These are phyloP conservation scores for Malurus melanocephalus DNA, from an alignment of 2,113 vertebrate species.

Conservation along the genomic window DNA sequence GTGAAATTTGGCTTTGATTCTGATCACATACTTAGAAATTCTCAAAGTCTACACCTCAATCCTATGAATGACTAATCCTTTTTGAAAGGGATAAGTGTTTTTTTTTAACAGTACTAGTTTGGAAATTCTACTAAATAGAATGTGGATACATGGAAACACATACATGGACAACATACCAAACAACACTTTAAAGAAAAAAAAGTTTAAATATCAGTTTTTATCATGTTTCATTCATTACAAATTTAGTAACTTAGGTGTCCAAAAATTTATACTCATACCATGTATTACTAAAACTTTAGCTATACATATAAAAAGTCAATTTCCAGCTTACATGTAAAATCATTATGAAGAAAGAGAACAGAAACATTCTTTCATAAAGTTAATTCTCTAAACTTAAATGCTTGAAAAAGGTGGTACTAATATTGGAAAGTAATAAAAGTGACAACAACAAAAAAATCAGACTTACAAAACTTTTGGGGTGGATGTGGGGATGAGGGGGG, in stretches of 20 bases:
- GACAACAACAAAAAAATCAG: not conserved
- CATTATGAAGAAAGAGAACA: not conserved
- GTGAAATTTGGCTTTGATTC: not conserved
- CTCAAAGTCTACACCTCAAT: not conserved
- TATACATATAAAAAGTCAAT: not conserved
- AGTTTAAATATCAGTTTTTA: not conserved
- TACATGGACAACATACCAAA: not conserved
- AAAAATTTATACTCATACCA: not conserved
- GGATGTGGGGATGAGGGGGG: fast-evolving
- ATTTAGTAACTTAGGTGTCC: not conserved
- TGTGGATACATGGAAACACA: not conserved
- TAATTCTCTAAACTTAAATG: not conserved
- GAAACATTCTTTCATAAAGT: not conserved
- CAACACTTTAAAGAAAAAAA: not conserved
- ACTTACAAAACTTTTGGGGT: not conserved
- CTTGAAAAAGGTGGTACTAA: not conserved
- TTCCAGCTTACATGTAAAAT: not conserved
- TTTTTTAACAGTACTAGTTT: not conserved
- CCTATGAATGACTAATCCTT: not conserved
- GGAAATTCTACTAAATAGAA: not conserved
- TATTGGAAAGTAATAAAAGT: not conserved
- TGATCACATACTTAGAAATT: not conserved
- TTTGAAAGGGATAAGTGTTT: not conserved
- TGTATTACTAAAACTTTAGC: not conserved
- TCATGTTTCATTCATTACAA: not conserved